phyloP scores from a whole-genome alignment of 2,888 invertebrate genomes.

The Acronicta aceris region DNA sequence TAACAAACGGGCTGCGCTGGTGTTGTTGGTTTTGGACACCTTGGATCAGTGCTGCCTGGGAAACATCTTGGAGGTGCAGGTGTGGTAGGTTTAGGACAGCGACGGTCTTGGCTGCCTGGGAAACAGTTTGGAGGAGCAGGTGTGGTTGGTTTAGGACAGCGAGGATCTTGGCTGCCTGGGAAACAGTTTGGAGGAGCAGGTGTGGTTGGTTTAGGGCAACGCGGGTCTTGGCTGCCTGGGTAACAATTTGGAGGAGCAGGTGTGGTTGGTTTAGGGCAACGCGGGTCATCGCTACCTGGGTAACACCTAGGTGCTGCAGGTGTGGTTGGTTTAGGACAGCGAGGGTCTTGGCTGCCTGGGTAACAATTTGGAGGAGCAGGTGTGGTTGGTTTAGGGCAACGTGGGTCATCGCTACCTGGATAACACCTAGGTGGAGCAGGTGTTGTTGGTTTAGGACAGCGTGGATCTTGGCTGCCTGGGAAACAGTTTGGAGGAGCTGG shows the following conservation, averaged over 20 bases:
- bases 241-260: conserved; percentile 57
- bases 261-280: conserved; percentile 61
- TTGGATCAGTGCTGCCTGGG: conserved; percentile 33
- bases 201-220: conserved; percentile 59
- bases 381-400: conserved; percentile 64
- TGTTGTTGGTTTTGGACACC: conserved; percentile 56
- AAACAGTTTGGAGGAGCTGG: conserved; percentile 32
- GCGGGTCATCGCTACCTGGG: conserved; percentile 57
- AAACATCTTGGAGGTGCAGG: conserved; percentile 40
- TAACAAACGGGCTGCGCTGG: conserved; percentile 46
- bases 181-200: conserved; percentile 56
- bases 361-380: conserved; percentile 67
- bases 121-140: conserved; percentile 59
- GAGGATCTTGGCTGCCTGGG: conserved; percentile 64
- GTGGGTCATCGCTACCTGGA: conserved; percentile 60
- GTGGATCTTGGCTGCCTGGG: conserved; percentile 57
- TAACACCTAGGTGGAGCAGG: conserved; percentile 68
- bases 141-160: conserved; percentile 55
- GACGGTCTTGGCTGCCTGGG: conserved; percentile 74
- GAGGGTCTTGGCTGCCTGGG: conserved; percentile 62
- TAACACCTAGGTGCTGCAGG: conserved; percentile 60
- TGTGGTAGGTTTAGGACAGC: conserved; percentile 66
- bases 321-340: conserved; percentile 62
- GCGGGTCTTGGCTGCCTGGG: conserved; percentile 63
- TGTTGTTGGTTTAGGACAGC: conserved; percentile 58